Evolutionary conservation across 2,797 vertebrate species (phyloP).

Genomic region (Pantherophis vulpinus): DNA sequence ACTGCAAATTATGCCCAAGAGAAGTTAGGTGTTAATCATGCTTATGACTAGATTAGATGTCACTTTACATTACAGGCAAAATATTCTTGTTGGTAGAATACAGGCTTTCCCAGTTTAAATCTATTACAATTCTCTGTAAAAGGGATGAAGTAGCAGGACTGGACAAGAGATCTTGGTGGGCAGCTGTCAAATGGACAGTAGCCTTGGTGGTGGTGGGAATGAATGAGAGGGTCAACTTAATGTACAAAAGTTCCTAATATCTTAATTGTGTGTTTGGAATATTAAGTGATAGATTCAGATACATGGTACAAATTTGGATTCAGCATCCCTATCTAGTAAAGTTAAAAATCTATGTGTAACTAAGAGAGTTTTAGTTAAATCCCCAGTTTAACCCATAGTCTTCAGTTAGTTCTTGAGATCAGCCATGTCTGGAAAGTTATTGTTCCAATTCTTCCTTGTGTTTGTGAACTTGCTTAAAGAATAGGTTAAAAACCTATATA

Average conservation of each 20-base stretch:
- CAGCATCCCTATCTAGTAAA: background rate
- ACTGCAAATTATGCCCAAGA: background rate
- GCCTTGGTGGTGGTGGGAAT: background rate
- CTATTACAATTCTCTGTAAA: background rate
- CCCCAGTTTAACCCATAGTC: background rate
- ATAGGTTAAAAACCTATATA: background rate
- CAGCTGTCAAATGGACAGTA: background rate
- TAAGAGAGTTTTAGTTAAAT: background rate
- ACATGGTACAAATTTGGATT: background rate
- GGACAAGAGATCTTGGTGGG: background rate
- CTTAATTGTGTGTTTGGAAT: background rate
- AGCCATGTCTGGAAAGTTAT: background rate
- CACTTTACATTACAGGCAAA: background rate
- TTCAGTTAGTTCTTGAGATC: background rate
- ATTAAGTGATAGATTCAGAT: background rate
- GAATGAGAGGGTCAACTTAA: background rate
- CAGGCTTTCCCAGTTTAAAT: background rate
- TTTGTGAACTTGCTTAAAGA: background rate
- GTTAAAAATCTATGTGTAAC: background rate
- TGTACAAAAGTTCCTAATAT: background rate
- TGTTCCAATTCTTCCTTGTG: background rate
- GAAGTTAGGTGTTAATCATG: conserved; percentile 16
- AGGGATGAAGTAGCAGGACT: background rate
- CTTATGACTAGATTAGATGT: background rate
- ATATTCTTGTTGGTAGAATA: background rate